phyloP scores from a whole-genome alignment of 2,888 invertebrate species.

The Exephanes ischioxanthus region DNA sequence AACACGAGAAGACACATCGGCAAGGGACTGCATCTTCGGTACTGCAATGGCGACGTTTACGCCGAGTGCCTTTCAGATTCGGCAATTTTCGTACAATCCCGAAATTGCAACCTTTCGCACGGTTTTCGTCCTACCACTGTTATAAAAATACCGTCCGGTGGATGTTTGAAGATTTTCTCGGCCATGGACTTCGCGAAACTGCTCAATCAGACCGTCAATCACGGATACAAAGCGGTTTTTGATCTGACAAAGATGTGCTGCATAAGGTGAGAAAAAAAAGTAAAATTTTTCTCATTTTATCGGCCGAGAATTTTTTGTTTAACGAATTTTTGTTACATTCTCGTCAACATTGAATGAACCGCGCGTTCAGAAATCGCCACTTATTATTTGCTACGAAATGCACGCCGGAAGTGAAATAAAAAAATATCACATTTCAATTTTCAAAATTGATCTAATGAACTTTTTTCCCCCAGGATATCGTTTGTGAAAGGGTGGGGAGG shows the following conservation, averaged over 20 bases:
- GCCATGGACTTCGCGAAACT: constrained; percentile 98
- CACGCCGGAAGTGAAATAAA: background rate
- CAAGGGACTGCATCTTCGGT: constrained; percentile 97
- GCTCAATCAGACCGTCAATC: constrained; percentile 98
- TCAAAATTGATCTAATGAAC: background rate
- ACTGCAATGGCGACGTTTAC: constrained; percentile 98
- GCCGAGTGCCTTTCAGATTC: constrained; percentile 99
- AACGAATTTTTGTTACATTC: background rate
- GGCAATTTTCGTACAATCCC: constrained; percentile 99
- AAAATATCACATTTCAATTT: background rate
- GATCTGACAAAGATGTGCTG: constrained; percentile 99
- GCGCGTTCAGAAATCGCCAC: background rate
- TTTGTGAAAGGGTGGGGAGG: constrained; percentile 99
- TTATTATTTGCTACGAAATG: background rate
- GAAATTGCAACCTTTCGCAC: constrained; percentile 99
- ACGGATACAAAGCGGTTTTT: constrained; percentile 99
- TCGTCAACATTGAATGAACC: background rate
- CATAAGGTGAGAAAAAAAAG: constrained; percentile 87
- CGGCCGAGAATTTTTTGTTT: background rate
- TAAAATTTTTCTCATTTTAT: background rate
- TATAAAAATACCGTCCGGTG: constrained; percentile 98
- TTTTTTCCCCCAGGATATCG: constrained; percentile 90
- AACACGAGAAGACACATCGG: constrained; percentile 99
- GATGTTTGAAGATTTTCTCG: constrained; percentile 99
- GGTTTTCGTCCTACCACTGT: constrained; percentile 99